A percentile compares a stretch with the other conserved stretches of the same genome.
Conservation (phyloP, 2,113 vertebrate species). For the Scortum barcoo region DNA sequence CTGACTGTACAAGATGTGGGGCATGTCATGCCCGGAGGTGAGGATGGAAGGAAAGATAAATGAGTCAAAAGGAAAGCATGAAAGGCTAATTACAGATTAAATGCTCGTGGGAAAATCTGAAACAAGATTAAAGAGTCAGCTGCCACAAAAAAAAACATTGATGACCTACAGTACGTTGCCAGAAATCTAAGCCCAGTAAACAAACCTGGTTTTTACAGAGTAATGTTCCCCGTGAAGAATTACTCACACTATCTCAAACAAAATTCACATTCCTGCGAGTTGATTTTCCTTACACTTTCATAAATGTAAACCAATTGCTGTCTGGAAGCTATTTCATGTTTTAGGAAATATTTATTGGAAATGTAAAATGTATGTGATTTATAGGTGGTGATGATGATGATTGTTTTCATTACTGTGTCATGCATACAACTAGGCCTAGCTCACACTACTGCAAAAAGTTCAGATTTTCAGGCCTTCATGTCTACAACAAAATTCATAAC, state of each 20-base stretch:
- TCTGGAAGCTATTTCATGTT: not conserved
- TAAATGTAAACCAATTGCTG: not conserved
- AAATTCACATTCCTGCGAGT: not conserved
- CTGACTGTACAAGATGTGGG: slow-evolving; percentile 98
- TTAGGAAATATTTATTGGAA: not conserved
- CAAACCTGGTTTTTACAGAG: no score
- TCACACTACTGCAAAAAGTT: not conserved
- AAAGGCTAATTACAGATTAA: not conserved
- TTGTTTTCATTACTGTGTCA: not conserved
- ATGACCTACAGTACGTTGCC: not conserved
- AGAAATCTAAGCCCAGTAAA: not conserved
- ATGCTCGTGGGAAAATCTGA: slow-evolving; percentile 7
- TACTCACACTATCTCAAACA: not conserved
- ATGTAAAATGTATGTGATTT: not conserved
- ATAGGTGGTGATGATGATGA: not conserved
- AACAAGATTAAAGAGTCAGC: no score
- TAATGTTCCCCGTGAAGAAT: not conserved
- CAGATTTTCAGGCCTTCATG: not conserved
- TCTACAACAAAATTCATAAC: not conserved
- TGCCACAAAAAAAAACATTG: not conserved
- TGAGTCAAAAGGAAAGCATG: not conserved
- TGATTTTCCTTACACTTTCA: not conserved
- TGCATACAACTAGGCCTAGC: not conserved
- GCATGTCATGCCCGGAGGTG: slow-evolving; percentile 98
- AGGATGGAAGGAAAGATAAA: slow-evolving; percentile 47